Conservation (phyloP, 2,888 invertebrate genomes). For the Agriopis aurantiaria region DNA sequence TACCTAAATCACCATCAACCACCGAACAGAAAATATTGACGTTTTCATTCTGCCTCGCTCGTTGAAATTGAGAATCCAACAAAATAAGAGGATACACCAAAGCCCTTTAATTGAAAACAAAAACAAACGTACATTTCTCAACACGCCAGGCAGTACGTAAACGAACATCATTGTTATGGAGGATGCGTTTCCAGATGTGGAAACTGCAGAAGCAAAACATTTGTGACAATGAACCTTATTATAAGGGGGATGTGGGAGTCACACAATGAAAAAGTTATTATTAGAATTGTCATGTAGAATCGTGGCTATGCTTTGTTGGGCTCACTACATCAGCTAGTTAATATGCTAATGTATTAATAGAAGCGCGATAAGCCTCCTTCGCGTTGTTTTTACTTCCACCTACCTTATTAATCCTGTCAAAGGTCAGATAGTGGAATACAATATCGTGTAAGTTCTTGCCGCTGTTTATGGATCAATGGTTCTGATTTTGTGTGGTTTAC, state of each 20-base stretch:
- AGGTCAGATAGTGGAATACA: conserved; percentile 50
- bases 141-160: conserved; percentile 26
- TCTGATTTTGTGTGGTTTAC: conserved; percentile 17
- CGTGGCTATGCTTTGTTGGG: conserved; percentile 57
- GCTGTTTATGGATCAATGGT: conserved; percentile 37
- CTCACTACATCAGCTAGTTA: conserved; percentile 49
- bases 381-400: conserved; percentile 47
- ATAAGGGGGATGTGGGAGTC: conserved; percentile 46
- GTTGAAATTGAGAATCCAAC: neutral
- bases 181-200: conserved; percentile 16
- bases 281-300: conserved; percentile 55
- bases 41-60: neutral
- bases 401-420: conserved; percentile 51
- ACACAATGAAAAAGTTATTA: conserved; percentile 61
- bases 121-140: conserved; percentile 24
- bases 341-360: conserved; percentile 61
- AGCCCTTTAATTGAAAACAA: conserved; percentile 11
- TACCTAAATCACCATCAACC: neutral
- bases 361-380: conserved; percentile 45
- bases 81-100: conserved; percentile 5
- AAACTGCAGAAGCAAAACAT: conserved; percentile 35
- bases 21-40: neutral
- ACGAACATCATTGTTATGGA: conserved; percentile 19
- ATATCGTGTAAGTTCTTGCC: conserved; percentile 34
- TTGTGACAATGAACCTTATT: conserved; percentile 53